These are phyloP conservation scores for Drosophila nigrodunni DNA, from an alignment of 1,140 invertebrate species.

Conservation along the genomic window DNA sequence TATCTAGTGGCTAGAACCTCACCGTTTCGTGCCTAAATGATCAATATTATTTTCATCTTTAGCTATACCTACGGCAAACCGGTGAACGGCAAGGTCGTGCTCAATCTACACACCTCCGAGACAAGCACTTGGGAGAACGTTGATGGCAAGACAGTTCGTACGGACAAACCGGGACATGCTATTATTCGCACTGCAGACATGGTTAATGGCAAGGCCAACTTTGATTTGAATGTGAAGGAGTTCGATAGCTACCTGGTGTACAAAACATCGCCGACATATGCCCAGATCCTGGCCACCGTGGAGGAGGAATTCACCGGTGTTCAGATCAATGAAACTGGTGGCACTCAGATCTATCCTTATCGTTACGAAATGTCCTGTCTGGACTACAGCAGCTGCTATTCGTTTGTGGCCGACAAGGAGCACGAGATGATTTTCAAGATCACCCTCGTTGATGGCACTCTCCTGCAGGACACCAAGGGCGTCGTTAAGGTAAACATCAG, in stretches of 20 bases:
- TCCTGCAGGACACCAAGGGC: conserved; percentile 77
- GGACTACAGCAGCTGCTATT: conserved; percentile 89
- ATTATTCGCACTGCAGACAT: conserved; percentile 86
- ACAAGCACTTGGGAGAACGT: conserved; percentile 44
- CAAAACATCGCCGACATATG: conserved; percentile 75
- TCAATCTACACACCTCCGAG: conserved; percentile 85
- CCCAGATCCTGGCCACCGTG: conserved; percentile 89
- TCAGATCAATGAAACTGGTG: conserved; percentile 91
- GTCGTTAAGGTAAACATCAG: conserved; percentile 86
- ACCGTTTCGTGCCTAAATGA: too few relatives aligned
- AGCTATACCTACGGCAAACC: conserved; percentile 88
- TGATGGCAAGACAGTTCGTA: conserved; percentile 49
- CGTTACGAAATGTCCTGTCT: conserved; percentile 93
- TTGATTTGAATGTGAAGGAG: conserved; percentile 89
- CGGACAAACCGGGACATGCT: conserved; percentile 48
- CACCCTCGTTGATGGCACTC: conserved; percentile 60
- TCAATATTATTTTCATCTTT: conserved; percentile 51
- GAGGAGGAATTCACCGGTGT: conserved; percentile 90
- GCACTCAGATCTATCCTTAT: conserved; percentile 91
- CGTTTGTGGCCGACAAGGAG: conserved; percentile 94
- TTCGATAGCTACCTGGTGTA: conserved; percentile 85
- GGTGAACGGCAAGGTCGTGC: conserved; percentile 90
- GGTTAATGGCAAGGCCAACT: conserved; percentile 89
- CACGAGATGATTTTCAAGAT: conserved; percentile 86
- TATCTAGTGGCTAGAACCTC: background rate